Conservation (phyloP, 2,797 vertebrate genomes). For the Phrynocephalus forsythii region DNA sequence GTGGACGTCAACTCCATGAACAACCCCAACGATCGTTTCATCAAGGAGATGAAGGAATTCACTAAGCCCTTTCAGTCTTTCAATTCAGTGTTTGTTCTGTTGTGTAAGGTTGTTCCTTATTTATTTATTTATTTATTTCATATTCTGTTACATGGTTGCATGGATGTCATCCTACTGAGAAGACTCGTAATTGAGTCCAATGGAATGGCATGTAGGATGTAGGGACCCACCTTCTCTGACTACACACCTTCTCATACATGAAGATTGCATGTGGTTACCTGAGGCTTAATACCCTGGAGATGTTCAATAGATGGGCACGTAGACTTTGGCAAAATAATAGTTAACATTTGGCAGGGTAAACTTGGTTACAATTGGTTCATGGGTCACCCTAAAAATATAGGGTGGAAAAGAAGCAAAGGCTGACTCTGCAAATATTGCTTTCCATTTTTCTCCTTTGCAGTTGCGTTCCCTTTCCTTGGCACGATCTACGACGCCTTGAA, state of each 20-base stretch:
- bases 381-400: not conserved
- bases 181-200: not conserved
- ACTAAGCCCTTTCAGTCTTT: constrained; percentile 71
- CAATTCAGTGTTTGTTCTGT: constrained; percentile 34
- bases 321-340: too few relatives aligned
- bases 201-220: too few relatives aligned
- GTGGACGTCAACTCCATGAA: constrained; percentile 84
- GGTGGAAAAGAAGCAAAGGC: not conserved
- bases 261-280: not conserved
- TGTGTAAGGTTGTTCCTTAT: constrained; percentile 42
- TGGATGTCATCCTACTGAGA: not conserved
- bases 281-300: too few relatives aligned
- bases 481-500: not conserved
- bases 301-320: too few relatives aligned
- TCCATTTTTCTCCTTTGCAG: constrained; percentile 26
- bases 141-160: too few relatives aligned
- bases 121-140: too few relatives aligned
- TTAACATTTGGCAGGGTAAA: not conserved
- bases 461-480: constrained; percentile 10
- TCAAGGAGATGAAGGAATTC: constrained; percentile 78
- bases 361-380: not conserved
- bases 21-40: constrained; percentile 80
- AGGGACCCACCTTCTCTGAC: too few relatives aligned
- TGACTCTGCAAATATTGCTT: not conserved
- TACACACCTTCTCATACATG: not conserved